These are phyloP conservation scores for Vollenhovia emeryi DNA, from an alignment of 1,140 invertebrate genomes.

Conservation along the genomic window DNA sequence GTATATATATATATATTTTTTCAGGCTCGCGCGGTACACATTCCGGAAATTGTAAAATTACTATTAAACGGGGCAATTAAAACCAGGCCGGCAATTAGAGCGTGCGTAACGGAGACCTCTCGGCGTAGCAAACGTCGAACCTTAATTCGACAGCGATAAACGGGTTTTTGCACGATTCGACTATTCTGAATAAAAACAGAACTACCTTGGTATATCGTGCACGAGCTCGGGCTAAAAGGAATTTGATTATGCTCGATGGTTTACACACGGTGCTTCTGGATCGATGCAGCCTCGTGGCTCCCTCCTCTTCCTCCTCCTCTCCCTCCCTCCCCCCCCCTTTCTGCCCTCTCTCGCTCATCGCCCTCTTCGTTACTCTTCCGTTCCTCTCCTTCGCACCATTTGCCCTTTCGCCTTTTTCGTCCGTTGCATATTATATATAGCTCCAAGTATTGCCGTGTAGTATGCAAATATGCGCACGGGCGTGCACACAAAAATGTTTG, in stretches of 20 bases:
- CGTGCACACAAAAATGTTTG: constrained; percentile 22
- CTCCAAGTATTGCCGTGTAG: constrained; percentile 48
- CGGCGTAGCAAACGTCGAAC: constrained; percentile 13
- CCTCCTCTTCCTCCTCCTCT: constrained; percentile 34
- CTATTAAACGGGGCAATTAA: constrained; percentile 59
- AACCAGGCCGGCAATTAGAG: constrained; percentile 47
- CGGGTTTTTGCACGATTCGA: constrained; percentile 53
- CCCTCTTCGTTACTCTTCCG: constrained; percentile 42
- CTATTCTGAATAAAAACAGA: constrained; percentile 66
- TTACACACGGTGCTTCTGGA: constrained; percentile 75
- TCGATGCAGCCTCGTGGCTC: constrained; percentile 69
- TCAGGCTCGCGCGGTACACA: neutral
- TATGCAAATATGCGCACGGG: constrained; percentile 39
- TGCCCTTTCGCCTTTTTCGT: constrained; percentile 55
- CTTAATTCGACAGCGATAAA: constrained; percentile 25
- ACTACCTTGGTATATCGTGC: constrained; percentile 58
- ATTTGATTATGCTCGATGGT: constrained; percentile 76
- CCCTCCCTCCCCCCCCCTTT: neutral
- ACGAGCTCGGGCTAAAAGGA: constrained; percentile 70
- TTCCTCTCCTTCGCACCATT: constrained; percentile 33
- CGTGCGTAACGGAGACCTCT: constrained; percentile 11
- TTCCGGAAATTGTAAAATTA: constrained; percentile 46
- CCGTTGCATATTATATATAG: constrained; percentile 44
- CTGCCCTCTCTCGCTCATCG: constrained; percentile 50
- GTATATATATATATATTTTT: too few relatives aligned